Percentiles rank a stretch among this genome's conserved stretches.
phyloP scores from a whole-genome alignment of 2,888 invertebrate species.

The Latrodectus elegans region DNA sequence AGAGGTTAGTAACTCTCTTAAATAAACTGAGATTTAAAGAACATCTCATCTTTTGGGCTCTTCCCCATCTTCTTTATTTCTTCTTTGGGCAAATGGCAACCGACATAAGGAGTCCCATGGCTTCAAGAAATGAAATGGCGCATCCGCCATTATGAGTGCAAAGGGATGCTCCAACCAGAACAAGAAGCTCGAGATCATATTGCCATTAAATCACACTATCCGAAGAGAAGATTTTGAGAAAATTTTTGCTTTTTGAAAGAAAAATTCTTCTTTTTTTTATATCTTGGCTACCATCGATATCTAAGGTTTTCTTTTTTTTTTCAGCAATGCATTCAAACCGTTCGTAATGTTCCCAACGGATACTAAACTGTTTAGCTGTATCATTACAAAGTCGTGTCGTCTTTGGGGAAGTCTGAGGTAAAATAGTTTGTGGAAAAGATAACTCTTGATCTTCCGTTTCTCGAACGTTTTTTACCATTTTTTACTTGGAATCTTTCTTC shows the following conservation, averaged over 20 bases:
- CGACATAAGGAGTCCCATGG: conserved; percentile 33
- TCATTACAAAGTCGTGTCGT: conserved; percentile 39
- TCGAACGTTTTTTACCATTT: background rate
- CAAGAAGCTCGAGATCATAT: conserved; percentile 34
- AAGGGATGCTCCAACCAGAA: conserved; percentile 10
- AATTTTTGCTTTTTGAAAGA: too few species aligned
- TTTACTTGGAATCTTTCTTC: conserved; percentile 1
- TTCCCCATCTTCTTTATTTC: background rate
- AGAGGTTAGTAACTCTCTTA: conserved; percentile 22
- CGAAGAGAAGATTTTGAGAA: conserved; percentile 19
- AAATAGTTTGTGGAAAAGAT: conserved; percentile 44
- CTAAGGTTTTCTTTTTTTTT: background rate
- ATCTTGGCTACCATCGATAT: too few species aligned
- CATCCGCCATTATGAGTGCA: conserved; percentile 37
- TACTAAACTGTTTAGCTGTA: conserved; percentile 54
- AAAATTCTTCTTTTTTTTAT: too few species aligned
- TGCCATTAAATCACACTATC: conserved; percentile 51
- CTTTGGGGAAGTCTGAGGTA: conserved; percentile 7
- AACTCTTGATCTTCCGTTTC: conserved; percentile 45
- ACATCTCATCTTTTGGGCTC: conserved; percentile 4
- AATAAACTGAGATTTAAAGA: conserved; percentile 48
- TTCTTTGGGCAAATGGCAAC: conserved; percentile 3
- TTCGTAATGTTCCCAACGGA: conserved; percentile 17
- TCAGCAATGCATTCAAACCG: conserved; percentile 4
- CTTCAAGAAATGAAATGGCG: conserved; percentile 33